Evolutionary conservation across 2,113 vertebrate species (phyloP).

Genomic region (Perccottus glenii): DNA sequence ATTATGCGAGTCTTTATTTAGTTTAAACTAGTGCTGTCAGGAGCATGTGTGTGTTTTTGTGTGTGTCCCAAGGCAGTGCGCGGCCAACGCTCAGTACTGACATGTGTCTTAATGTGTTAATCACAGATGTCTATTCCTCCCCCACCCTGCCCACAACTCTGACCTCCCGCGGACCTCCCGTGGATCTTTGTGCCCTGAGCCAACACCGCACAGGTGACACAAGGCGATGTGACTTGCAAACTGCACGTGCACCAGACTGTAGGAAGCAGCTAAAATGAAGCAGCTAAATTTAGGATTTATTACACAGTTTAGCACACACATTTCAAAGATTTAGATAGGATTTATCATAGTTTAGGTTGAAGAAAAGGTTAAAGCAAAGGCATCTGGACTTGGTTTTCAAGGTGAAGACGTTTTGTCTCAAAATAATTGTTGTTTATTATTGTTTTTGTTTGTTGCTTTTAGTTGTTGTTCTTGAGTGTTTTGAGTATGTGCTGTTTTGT

Average conservation of each 20-base stretch:
- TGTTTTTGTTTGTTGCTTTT: no score
- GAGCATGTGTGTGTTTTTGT: slow-evolving; percentile 53
- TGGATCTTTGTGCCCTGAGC: slow-evolving; percentile 45
- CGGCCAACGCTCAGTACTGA: slow-evolving; percentile 45
- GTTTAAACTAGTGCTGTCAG: slow-evolving; percentile 34
- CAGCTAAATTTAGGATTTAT: slow-evolving; percentile 57
- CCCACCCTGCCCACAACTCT: slow-evolving; percentile 48
- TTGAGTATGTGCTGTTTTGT: no score
- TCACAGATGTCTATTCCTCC: slow-evolving; percentile 67
- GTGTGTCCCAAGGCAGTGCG: slow-evolving; percentile 48
- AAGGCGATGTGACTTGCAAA: slow-evolving; percentile 53
- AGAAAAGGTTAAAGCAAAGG: no score
- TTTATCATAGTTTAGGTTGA: no score
- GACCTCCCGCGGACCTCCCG: slow-evolving; percentile 61
- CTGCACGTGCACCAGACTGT: slow-evolving; percentile 53
- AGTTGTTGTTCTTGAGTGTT: no score
- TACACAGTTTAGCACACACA: slow-evolving; percentile 32
- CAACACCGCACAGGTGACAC: slow-evolving; percentile 63
- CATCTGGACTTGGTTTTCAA: no score
- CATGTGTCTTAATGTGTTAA: slow-evolving; percentile 68
- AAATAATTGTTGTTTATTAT: no score
- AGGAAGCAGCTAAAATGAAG: slow-evolving; percentile 39
- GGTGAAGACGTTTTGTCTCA: no score
- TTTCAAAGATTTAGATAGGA: no score
- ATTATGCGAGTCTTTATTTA: slow-evolving; percentile 47